phyloP scores from a whole-genome alignment of 2,888 invertebrate species.

The Argynnis bischoffii region DNA sequence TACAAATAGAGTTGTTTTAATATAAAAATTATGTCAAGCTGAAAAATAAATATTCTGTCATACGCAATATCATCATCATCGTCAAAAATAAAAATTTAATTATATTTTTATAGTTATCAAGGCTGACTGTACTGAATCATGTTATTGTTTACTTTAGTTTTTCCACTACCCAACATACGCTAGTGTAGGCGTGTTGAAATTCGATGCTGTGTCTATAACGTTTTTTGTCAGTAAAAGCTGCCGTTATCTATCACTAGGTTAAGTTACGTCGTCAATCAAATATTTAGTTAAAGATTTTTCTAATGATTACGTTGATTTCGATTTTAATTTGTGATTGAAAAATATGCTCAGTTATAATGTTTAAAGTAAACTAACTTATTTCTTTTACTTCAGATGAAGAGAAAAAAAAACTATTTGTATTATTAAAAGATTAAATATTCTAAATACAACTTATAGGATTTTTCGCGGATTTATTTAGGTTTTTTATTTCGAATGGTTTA shows the following conservation, averaged over 20 bases:
- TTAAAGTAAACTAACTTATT: background rate
- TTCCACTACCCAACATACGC: conserved; percentile 1
- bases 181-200: conserved; percentile 19
- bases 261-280: conserved; percentile 14
- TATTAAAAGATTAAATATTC: background rate
- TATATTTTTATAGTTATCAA: too few species aligned
- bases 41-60: too few species aligned
- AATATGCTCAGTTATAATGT: background rate
- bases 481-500: too few species aligned
- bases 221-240: conserved; percentile 11
- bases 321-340: conserved; percentile 1
- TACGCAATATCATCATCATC: too few species aligned
- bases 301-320: background rate
- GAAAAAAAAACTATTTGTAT: background rate
- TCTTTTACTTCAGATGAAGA: background rate
- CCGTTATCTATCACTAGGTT: conserved; percentile 17
- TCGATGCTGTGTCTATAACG: conserved; percentile 16
- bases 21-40: too few species aligned
- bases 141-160: conserved; percentile 15
- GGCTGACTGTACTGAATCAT: conserved; percentile 5
- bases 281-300: conserved; percentile 2
- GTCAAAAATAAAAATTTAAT: too few species aligned
- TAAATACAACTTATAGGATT: background rate
- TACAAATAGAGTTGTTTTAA: too few species aligned
- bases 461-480: too few species aligned